Evolutionary conservation across 2,113 vertebrate genomes (phyloP), one percentile per base, ranked within the genome.

Genomic region (Campylomormyrus numenius): DNA sequence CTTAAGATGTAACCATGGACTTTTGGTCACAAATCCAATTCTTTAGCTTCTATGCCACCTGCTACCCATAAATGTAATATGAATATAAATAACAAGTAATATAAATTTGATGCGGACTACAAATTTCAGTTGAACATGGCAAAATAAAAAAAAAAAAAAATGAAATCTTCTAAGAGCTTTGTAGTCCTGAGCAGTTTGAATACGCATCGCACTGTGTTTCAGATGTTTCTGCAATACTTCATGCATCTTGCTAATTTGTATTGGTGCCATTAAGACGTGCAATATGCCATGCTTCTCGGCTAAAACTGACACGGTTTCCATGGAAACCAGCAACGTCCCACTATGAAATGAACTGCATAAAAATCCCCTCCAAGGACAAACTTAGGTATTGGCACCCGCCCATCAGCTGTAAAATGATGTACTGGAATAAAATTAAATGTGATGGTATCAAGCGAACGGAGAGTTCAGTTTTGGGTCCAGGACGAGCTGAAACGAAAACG

Each of bases 331-430:
- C 56, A 88, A 11, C n/a, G 45, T 45, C 87, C 56, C 53, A 88
- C 35, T 56, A 88, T 62, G 52, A 87, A 56, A 87, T 88, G 52
- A 42, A n/a, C 27, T 42, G 62, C 45, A 62, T 88, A 88, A 88
- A 88, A 66, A 62, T 10, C 8, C 3, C 52, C 87, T 66, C 87
- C 87, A 88, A 88, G 87, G 87, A 66, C 87, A 88, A 66, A 58
- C 87, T 58, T 21, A 66, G 10, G 8, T 62, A 39, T 24, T 42
- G 53, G 87, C 87, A 46, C 19, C 66, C 27, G 2, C 5, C 48
- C 74, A 52, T 89, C 85, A 56, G 85, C 85, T 19, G 27, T 31
- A 53, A 50, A 50, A 52, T 53, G 42, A 49, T 8, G 21, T 85
- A 21, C 42, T 85, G 45, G 83, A 45, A n/a, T 85, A 24, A n/a